Evolutionary conservation across 2,888 invertebrate genomes (phyloP).

Genomic region (Tipula lateralis): DNA sequence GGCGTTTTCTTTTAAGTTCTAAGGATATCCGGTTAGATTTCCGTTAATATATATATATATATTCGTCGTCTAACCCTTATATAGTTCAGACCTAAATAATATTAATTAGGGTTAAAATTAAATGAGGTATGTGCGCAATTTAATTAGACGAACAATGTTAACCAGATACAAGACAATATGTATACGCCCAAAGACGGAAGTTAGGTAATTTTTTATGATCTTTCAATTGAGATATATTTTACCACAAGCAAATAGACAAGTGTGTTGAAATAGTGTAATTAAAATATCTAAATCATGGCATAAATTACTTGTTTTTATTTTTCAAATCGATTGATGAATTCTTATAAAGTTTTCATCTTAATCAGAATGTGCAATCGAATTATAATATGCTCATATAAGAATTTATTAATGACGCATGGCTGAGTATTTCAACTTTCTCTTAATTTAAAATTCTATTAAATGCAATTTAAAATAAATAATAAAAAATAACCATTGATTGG

Average conservation of each 20-base stretch:
- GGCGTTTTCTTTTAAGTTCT: neutral
- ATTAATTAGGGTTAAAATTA: neutral
- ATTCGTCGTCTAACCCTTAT: neutral
- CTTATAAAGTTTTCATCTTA: neutral
- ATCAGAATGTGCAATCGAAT: neutral
- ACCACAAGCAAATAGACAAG: neutral
- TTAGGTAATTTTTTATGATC: neutral
- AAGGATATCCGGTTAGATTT: neutral
- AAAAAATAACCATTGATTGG: neutral
- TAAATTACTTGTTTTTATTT: neutral
- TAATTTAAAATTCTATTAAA: neutral
- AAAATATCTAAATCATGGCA: neutral
- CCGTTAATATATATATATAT: neutral
- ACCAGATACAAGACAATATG: neutral
- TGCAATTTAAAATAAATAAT: neutral
- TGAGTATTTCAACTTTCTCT: neutral
- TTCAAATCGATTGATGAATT: neutral
- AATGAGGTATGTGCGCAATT: neutral
- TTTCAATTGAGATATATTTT: neutral
- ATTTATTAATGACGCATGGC: neutral
- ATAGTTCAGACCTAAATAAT: neutral
- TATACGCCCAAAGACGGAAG: neutral
- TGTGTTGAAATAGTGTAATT: neutral
- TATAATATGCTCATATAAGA: neutral
- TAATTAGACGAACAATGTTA: neutral